Base-by-base conservation (phyloP, 2,113 vertebrate genomes). In the Stegostoma tigrinum region DNA sequence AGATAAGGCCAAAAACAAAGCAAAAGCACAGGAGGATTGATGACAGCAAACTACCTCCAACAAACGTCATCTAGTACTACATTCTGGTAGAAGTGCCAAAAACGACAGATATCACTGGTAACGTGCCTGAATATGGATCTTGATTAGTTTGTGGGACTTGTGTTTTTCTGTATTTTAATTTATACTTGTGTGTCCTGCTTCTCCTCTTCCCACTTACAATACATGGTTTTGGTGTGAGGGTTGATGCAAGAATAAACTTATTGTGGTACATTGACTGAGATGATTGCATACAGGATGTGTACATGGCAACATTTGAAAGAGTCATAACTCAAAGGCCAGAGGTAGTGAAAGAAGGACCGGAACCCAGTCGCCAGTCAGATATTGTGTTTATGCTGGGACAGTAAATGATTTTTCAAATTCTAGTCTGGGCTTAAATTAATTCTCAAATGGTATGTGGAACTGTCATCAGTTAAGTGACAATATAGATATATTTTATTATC, bases 381-480 rank as follows among this genome's bases (percentile, higher is more conserved):
- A 95, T 45, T 52, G 42, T 95, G 94, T 95, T 95, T 95, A 95
- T 75, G 72, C 94, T 95, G 42, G 21, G 34, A 42, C 23, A 95
- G 94, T 52, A 95, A 95, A 95, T 95, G 94, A 72, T 70, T 95
- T 72, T 72, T 95, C 42, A 95, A 95, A 95, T 72, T 66, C 68
- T 52, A 17, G 34, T 15, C 23, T 95, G 68, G 38, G 68, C 68
- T 95, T 95, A 95, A 70, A 72, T 95, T 95, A 48, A 95, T 72
- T 95, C 38, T 72, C 42, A 2, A 48, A 52, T 95, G 94, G 94
- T 72, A 72, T 70, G 94, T 95, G 45, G 94, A 75, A 67, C 94
- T 95, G 94, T 95, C 94, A 95, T 48, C 94, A 95, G 94, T 75
- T 34, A 95, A 75, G 42, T 72, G 94, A 95, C 94, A 95, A 75